Percentiles rank a stretch among this genome's conserved stretches.
Conservation (phyloP, 2,888 invertebrate species). For the Hirtodrosophila confusa region DNA sequence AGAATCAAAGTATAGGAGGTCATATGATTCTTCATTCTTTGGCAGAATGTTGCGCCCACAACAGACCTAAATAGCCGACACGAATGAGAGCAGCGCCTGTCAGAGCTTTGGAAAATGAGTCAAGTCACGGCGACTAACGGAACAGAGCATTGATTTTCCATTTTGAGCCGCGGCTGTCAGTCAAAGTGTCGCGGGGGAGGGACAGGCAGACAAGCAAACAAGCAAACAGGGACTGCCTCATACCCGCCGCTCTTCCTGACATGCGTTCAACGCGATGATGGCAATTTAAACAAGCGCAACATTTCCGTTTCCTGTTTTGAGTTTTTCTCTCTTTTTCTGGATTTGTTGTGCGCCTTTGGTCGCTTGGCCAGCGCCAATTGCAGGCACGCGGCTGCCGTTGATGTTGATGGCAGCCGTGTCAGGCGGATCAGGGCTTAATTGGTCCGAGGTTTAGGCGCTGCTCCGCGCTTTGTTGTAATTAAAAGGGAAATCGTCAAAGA, state of each 20-base stretch:
- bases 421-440: constrained; percentile 47
- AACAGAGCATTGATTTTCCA: constrained; percentile 70
- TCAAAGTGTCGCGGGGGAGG: constrained; percentile 65
- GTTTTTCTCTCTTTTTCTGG: constrained; percentile 2
- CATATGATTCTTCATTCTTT: too few relatives aligned
- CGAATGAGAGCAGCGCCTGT: constrained; percentile 5
- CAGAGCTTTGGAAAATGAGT: constrained; percentile 50
- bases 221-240: constrained; percentile 15
- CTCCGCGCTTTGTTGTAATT: constrained; percentile 56
- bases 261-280: constrained; percentile 75
- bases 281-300: constrained; percentile 72
- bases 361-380: constrained; percentile 8
- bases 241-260: constrained; percentile 51
- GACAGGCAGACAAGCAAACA: constrained; percentile 34
- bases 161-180: constrained; percentile 67
- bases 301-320: constrained; percentile 34
- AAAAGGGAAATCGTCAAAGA: constrained; percentile 65
- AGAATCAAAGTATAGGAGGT: too few relatives aligned
- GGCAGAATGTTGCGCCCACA: too few relatives aligned
- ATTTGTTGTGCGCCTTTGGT: constrained; percentile 1
- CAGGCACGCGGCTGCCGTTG: constrained; percentile 18
- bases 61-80: constrained; percentile 1
- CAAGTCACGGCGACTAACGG: constrained; percentile 42
- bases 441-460: constrained; percentile 50
- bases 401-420: constrained; percentile 32